Evolutionary conservation across 2,888 invertebrate genomes (phyloP).

Genomic region (Ceramica pisi): DNA sequence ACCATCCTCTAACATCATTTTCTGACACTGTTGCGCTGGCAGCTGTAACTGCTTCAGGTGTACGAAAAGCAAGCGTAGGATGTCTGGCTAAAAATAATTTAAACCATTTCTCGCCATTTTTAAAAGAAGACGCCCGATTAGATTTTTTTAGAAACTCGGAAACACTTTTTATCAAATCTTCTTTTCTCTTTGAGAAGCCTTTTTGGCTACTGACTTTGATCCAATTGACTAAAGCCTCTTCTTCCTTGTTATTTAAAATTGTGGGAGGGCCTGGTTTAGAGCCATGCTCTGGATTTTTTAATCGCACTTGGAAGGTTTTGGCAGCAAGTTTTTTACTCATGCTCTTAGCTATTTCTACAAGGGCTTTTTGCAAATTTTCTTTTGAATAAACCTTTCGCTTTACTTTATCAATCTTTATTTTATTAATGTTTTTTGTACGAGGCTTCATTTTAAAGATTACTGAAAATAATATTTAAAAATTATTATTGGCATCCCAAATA

Average conservation of each 20-base stretch:
- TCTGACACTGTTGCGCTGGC: constrained; percentile 71
- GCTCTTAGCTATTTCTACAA: constrained; percentile 1
- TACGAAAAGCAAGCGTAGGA: constrained; percentile 36
- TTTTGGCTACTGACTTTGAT: constrained; percentile 39
- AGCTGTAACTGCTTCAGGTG: constrained; percentile 71
- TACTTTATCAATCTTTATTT: constrained; percentile 11
- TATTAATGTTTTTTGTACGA: constrained; percentile 11
- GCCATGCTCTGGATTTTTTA: constrained; percentile 10
- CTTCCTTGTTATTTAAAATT: constrained; percentile 57
- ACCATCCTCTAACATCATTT: constrained; percentile 63
- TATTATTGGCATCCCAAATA: constrained; percentile 18
- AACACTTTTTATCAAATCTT: neutral
- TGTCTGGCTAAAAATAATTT: constrained; percentile 15
- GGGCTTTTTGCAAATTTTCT: neutral
- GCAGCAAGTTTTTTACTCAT: constrained; percentile 12
- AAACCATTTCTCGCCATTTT: constrained; percentile 7
- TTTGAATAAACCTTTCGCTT: constrained; percentile 4
- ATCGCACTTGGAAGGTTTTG: constrained; percentile 12
- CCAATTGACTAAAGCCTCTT: constrained; percentile 70
- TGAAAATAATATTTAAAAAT: neutral
- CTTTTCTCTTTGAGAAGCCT: constrained; percentile 7
- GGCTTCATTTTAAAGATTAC: constrained; percentile 18
- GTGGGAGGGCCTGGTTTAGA: constrained; percentile 8
- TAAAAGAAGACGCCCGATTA: neutral
- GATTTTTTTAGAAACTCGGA: neutral